phyloP scores from a whole-genome alignment of 64 coral and sea anemone species.

The Stichodactyla mertensii region DNA sequence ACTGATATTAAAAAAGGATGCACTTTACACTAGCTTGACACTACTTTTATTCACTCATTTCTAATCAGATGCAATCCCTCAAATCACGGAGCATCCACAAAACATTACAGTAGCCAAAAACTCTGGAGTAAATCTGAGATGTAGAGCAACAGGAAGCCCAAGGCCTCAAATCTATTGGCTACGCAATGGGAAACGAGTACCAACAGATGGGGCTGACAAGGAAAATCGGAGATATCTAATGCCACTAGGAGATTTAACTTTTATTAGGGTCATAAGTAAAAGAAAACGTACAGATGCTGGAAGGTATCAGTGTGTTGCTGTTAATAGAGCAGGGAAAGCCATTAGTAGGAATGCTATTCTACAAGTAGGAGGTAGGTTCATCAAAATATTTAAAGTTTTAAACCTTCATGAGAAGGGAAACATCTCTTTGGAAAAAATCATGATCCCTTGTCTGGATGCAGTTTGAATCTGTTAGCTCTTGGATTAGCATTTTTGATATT shows the following conservation, averaged over 20 bases:
- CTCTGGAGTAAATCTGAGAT: constrained; percentile 48
- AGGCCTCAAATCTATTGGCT: constrained; percentile 63
- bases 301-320: constrained; percentile 71
- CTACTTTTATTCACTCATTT: background rate
- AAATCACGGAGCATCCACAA: constrained; percentile 55
- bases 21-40: no score
- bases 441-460: no score
- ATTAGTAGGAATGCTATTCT: constrained; percentile 68
- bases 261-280: constrained; percentile 52
- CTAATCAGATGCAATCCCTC: background rate
- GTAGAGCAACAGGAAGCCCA: constrained; percentile 48
- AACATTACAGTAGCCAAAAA: constrained; percentile 54
- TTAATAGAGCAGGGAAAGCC: constrained; percentile 47
- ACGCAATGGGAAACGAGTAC: constrained; percentile 55
- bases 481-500: no score
- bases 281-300: constrained; percentile 58
- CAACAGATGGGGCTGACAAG: constrained; percentile 26
- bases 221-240: constrained; percentile 43
- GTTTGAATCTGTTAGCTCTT: no score
- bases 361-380: constrained; percentile 75
- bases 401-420: no score
- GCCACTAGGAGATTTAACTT: constrained; percentile 52
- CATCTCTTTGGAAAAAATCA: no score
- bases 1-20: no score
- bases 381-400: no score